phyloP scores from a whole-genome alignment of 23 tunicate species.

The Halocynthia roretzi region DNA sequence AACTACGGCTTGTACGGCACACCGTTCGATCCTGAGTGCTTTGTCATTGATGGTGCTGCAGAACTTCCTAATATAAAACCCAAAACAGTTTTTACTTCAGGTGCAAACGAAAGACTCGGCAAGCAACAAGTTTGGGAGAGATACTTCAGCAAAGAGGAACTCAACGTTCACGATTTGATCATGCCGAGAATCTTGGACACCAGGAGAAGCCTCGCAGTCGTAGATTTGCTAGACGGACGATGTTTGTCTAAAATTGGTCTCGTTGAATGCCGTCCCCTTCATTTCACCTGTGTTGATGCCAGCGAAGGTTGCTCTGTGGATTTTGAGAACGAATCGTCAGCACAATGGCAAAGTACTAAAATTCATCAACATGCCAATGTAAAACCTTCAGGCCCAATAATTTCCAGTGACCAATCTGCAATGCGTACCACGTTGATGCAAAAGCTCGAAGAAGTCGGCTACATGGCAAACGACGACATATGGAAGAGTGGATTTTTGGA shows the following conservation, averaged over 20 bases:
- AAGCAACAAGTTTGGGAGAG: conserved; percentile 15
- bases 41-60: not conserved
- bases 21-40: conserved; percentile 11
- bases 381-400: no score
- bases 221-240: conserved; percentile 3
- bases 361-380: no score
- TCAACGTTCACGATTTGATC: not conserved
- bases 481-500: no score
- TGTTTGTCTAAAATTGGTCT: not conserved
- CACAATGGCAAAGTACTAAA: no score
- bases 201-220: not conserved
- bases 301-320: conserved; percentile 16
- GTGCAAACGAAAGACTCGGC: not conserved
- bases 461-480: no score
- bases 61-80: not conserved
- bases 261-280: conserved; percentile 18
- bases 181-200: not conserved
- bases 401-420: no score
- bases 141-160: conserved; percentile 16
- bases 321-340: not conserved
- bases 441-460: no score
- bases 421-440: no score
- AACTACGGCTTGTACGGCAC: conserved; percentile 8
- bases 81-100: not conserved
- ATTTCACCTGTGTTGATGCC: conserved; percentile 13